A percentile compares a stretch with the other conserved stretches of the same genome.
Evolutionary conservation across 2,888 invertebrate species (phyloP).

Genomic region (Germaria angustata): DNA sequence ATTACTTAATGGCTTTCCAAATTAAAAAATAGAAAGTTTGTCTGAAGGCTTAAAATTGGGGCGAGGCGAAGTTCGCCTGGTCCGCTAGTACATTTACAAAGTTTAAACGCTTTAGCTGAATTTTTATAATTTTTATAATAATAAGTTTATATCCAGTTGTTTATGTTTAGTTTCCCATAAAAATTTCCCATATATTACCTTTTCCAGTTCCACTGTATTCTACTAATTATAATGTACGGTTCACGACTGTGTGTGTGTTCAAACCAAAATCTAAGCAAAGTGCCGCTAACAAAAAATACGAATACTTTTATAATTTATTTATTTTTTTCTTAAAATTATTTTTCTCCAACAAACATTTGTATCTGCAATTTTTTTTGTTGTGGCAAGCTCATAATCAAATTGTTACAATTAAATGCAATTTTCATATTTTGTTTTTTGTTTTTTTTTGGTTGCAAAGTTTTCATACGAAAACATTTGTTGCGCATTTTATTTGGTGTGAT

Average conservation of each 20-base stretch:
- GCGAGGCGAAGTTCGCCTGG: too few species aligned
- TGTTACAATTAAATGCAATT: conserved; percentile 58
- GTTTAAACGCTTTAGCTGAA: too few species aligned
- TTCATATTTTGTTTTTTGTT: neutral
- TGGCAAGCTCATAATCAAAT: conserved; percentile 51
- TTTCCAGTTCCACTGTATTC: conserved; percentile 32
- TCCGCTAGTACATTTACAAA: too few species aligned
- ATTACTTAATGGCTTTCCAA: too few species aligned
- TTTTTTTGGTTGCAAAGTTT: conserved; percentile 21
- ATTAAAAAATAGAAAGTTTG: too few species aligned
- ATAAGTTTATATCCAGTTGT: too few species aligned
- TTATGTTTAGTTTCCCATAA: too few species aligned
- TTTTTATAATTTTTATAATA: too few species aligned
- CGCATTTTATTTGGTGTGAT: conserved; percentile 51
- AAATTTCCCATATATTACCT: too few species aligned
- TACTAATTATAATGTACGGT: conserved; percentile 54
- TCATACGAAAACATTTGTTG: conserved; percentile 29
- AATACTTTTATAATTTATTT: conserved; percentile 15
- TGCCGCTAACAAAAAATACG: conserved; percentile 19
- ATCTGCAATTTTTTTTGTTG: conserved; percentile 10
- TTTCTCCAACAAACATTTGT: neutral
- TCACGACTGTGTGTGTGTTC: conserved; percentile 52
- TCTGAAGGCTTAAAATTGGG: too few species aligned
- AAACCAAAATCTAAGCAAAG: conserved; percentile 45
- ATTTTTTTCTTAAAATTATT: neutral